Percentiles rank a stretch among this genome's conserved stretches.
Evolutionary conservation across 2,113 vertebrate genomes (phyloP).

Genomic region (Brachypteracias leptosomus): DNA sequence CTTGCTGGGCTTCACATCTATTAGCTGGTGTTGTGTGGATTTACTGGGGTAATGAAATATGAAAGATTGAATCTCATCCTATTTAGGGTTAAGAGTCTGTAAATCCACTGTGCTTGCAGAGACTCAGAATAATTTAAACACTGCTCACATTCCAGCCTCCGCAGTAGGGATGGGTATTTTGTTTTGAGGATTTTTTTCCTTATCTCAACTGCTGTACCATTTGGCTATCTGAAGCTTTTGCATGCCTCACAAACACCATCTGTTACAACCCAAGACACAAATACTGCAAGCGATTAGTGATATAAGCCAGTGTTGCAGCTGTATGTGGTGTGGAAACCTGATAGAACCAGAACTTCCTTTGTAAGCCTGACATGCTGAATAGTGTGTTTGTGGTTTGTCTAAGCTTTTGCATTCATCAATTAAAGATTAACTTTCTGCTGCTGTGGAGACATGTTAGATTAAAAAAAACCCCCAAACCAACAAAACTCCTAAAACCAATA

Average conservation of each 20-base stretch:
- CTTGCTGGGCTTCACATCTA: background rate
- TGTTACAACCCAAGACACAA: constrained; percentile 67
- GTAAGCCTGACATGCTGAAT: constrained; percentile 43
- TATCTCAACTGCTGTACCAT: constrained; percentile 61
- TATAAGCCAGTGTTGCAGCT: constrained; percentile 62
- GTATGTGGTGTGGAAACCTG: constrained; percentile 47
- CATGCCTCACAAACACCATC: constrained; percentile 70
- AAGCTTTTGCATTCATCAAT: constrained; percentile 42
- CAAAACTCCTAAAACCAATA: background rate
- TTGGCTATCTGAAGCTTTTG: constrained; percentile 69
- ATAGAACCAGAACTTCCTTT: constrained; percentile 62
- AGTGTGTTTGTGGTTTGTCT: constrained; percentile 50
- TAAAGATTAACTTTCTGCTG: constrained; percentile 47
- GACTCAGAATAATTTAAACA: constrained; percentile 54
- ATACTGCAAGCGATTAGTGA: constrained; percentile 63
- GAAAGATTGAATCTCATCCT: constrained; percentile 15
- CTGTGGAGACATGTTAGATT: background rate
- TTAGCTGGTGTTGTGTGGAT: background rate
- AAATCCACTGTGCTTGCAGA: background rate
- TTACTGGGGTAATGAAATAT: constrained; percentile 20
- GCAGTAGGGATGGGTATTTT: constrained; percentile 49
- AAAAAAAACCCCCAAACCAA: background rate
- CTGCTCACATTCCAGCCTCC: constrained; percentile 54
- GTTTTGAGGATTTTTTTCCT: constrained; percentile 57
- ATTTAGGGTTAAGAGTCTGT: constrained; percentile 38